These are phyloP conservation scores for Euglossa dilemma DNA, from an alignment of 1,140 invertebrate species.

Conservation along the genomic window DNA sequence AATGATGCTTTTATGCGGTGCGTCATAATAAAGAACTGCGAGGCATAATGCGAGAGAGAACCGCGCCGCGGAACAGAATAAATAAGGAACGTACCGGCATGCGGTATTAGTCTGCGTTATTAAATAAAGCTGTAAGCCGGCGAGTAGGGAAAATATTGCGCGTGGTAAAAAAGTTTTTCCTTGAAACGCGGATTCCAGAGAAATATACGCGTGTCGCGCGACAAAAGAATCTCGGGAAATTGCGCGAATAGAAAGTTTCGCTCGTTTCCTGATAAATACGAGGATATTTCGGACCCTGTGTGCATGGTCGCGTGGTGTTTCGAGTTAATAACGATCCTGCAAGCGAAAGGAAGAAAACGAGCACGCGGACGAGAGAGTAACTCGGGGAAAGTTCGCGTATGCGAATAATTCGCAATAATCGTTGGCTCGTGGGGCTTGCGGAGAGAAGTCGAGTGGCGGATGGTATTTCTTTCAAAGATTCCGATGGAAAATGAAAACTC, in stretches of 20 bases:
- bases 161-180: background rate
- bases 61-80: conserved; percentile 5
- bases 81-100: conserved; percentile 13
- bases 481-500: no score
- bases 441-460: background rate
- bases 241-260: conserved; percentile 12
- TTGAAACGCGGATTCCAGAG: background rate
- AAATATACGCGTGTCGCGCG: background rate
- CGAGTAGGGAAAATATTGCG: background rate
- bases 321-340: background rate
- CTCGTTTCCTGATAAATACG: conserved; percentile 17
- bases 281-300: background rate
- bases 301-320: background rate
- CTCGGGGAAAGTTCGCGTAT: background rate
- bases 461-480: background rate
- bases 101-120: conserved; percentile 30
- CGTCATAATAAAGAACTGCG: conserved; percentile 27
- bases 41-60: conserved; percentile 9
- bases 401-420: background rate
- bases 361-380: background rate
- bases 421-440: background rate
- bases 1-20: conserved; percentile 47
- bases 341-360: background rate
- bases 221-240: conserved; percentile 2
- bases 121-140: conserved; percentile 12